Conservation (phyloP, 2,113 vertebrate genomes). For the Pelusios castaneus region DNA sequence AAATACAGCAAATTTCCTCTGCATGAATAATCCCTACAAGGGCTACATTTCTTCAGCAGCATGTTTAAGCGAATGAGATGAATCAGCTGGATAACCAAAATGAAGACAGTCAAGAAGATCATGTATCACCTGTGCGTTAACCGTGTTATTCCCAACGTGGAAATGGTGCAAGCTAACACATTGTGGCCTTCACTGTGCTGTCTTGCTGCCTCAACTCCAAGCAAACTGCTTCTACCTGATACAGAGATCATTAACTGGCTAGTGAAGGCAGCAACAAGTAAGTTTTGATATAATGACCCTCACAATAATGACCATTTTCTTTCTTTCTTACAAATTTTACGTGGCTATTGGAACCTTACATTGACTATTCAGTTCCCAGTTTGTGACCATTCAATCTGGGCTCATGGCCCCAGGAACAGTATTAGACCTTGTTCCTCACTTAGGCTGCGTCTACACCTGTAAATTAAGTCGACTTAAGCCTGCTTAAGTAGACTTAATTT, state of each 20-base stretch:
- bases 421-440: not conserved
- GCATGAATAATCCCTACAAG: not conserved
- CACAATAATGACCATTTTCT: not conserved
- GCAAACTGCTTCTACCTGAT: not conserved
- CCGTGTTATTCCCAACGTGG: not conserved
- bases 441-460: no score
- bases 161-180: not conserved
- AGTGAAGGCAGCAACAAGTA: not conserved
- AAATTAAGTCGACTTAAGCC: no score
- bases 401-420: not conserved
- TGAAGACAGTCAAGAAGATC: not conserved
- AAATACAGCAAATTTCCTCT: not conserved
- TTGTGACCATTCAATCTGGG: not conserved
- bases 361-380: not conserved
- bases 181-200: not conserved
- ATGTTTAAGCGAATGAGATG: not conserved
- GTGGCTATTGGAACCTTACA: not conserved
- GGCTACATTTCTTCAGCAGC: not conserved
- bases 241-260: not conserved
- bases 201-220: not conserved
- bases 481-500: no score
- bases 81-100: not conserved
- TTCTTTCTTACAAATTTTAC: no score
- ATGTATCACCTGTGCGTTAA: not conserved
- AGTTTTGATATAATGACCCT: not conserved